phyloP scores from a whole-genome alignment of 2,113 vertebrate genomes.

The Myodes glareolus region DNA sequence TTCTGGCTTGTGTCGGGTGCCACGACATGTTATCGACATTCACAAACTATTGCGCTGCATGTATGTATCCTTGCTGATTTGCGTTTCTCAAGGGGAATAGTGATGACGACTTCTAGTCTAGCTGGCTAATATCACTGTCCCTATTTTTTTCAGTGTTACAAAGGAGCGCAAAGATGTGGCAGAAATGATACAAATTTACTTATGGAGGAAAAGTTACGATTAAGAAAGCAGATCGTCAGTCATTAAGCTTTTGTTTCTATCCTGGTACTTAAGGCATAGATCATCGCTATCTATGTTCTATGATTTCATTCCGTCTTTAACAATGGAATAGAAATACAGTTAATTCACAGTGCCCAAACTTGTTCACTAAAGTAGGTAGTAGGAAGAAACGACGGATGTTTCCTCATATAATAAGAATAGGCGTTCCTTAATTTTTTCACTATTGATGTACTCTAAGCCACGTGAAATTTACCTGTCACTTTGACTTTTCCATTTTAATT shows the following conservation, averaged over 20 bases:
- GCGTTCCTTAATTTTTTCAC: not conserved
- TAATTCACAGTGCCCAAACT: not conserved
- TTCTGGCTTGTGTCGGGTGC: not conserved
- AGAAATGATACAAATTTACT: constrained; percentile 1
- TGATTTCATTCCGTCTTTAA: not conserved
- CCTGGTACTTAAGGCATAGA: not conserved
- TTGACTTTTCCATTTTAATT: constrained; percentile 23
- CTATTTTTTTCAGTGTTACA: not conserved
- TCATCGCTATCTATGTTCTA: not conserved
- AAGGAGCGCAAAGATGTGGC: not conserved
- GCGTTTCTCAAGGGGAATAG: not conserved
- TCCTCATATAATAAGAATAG: not conserved
- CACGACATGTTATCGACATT: not conserved
- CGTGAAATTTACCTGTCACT: not conserved
- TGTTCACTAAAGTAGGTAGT: not conserved
- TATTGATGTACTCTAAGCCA: not conserved
- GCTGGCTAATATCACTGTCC: not conserved
- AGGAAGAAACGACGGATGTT: not conserved
- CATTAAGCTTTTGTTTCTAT: not conserved
- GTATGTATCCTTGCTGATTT: not conserved
- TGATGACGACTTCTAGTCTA: not conserved
- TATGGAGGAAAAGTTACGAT: not conserved
- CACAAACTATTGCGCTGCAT: not conserved
- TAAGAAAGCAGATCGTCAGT: not conserved
- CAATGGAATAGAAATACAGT: not conserved